Conservation (phyloP, 2,888 invertebrate genomes). For the Tipula unca region DNA sequence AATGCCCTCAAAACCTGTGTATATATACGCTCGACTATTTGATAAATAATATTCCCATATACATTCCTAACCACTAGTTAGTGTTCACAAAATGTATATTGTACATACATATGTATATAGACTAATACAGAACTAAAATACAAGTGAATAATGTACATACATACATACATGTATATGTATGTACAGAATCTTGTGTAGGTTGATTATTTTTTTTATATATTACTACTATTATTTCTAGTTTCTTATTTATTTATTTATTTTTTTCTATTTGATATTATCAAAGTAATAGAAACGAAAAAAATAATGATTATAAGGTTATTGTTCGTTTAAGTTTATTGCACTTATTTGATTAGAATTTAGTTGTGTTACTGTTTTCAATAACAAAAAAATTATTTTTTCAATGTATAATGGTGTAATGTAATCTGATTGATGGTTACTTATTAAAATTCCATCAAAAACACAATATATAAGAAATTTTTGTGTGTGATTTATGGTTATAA, state of each 20-base stretch:
- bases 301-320: not conserved
- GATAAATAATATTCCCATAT: not conserved
- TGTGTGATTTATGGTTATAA: too few species aligned
- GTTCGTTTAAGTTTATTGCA: not conserved
- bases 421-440: not conserved
- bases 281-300: not conserved
- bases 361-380: not conserved
- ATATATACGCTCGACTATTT: not conserved
- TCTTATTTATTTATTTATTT: not conserved
- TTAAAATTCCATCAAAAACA: not conserved
- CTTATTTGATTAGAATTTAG: not conserved
- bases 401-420: not conserved
- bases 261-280: not conserved
- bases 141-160: not conserved
- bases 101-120: not conserved
- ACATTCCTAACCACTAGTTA: not conserved
- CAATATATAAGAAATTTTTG: too few species aligned
- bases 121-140: not conserved
- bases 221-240: not conserved
- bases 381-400: not conserved
- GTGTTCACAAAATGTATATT: not conserved
- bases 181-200: not conserved
- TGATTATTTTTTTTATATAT: not conserved
- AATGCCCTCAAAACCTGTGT: not conserved
- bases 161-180: not conserved